These are phyloP conservation scores for Osmerus eperlanus DNA, from an alignment of 2,113 vertebrate genomes.

Conservation along the genomic window DNA sequence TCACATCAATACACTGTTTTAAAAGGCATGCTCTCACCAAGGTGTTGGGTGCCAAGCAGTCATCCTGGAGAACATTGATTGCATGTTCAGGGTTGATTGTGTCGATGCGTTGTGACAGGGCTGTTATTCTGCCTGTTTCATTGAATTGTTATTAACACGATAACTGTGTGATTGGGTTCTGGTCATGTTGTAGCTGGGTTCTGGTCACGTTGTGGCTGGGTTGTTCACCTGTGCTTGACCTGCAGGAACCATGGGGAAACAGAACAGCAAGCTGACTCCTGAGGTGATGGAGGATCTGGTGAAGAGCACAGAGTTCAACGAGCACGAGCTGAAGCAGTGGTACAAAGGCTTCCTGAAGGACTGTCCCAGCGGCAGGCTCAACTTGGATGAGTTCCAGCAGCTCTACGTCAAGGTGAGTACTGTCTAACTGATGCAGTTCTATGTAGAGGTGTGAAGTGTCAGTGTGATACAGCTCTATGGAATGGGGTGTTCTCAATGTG, in stretches of 20 bases:
- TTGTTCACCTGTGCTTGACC: slow-evolving; percentile 58
- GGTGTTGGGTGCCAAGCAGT: too few relatives aligned
- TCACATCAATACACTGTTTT: too few relatives aligned
- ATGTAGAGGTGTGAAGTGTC: not conserved
- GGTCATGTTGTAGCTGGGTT: too few relatives aligned
- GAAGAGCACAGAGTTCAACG: slow-evolving; percentile 87
- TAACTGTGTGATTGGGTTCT: too few relatives aligned
- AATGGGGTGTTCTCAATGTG: slow-evolving; percentile 62
- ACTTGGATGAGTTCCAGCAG: slow-evolving; percentile 79
- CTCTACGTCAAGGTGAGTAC: slow-evolving; percentile 73
- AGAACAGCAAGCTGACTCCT: slow-evolving; percentile 98
- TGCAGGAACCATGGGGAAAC: slow-evolving; percentile 94
- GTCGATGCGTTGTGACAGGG: too few relatives aligned
- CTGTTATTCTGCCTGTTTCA: too few relatives aligned
- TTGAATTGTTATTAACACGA: too few relatives aligned
- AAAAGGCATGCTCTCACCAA: too few relatives aligned
- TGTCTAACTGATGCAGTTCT: not conserved
- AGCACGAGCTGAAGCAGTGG: slow-evolving; percentile 81
- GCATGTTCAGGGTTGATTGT: too few relatives aligned
- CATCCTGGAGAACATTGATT: not conserved
- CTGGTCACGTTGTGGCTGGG: slow-evolving; percentile 27
- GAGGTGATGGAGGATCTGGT: slow-evolving; percentile 99
- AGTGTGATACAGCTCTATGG: slow-evolving; percentile 70
- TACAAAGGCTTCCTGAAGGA: slow-evolving; percentile 81
- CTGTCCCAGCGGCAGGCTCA: slow-evolving; percentile 75